A percentile compares a stretch with the other conserved stretches of the same genome.
phyloP scores from a whole-genome alignment of 2,888 invertebrate species.

The Iselma pallidipennis region DNA sequence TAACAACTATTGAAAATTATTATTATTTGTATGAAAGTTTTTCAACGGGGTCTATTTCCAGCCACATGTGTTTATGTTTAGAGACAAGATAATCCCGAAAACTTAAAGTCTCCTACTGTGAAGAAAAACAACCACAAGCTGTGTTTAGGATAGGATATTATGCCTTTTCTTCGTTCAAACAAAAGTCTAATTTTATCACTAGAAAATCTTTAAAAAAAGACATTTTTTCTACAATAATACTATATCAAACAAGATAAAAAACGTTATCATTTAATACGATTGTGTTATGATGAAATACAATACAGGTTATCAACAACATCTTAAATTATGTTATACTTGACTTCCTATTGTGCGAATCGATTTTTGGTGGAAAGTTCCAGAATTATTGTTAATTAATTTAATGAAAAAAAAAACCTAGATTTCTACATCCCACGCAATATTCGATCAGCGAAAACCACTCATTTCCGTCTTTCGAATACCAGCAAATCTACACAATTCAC shows the following conservation, averaged over 20 bases:
- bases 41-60: too few relatives aligned
- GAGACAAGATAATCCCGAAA: not conserved
- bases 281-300: not conserved
- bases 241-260: not conserved
- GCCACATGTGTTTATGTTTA: not conserved
- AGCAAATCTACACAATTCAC: not conserved
- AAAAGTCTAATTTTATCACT: not conserved
- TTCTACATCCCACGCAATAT: too few relatives aligned
- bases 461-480: constrained; percentile 1
- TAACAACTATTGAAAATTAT: too few relatives aligned
- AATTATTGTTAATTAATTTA: not conserved
- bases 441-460: not conserved
- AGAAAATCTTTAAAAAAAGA: too few relatives aligned
- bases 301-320: not conserved
- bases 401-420: not conserved
- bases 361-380: not conserved
- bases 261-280: not conserved
- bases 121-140: constrained; percentile 3
- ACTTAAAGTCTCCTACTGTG: not conserved
- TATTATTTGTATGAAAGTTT: too few relatives aligned
- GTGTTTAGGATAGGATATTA: constrained; percentile 2
- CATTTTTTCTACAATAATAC: not conserved
- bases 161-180: not conserved
- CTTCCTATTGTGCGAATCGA: not conserved
- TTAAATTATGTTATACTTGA: not conserved